Conservation (phyloP, 1,140 invertebrate genomes). For the Tenebrio molitor region DNA sequence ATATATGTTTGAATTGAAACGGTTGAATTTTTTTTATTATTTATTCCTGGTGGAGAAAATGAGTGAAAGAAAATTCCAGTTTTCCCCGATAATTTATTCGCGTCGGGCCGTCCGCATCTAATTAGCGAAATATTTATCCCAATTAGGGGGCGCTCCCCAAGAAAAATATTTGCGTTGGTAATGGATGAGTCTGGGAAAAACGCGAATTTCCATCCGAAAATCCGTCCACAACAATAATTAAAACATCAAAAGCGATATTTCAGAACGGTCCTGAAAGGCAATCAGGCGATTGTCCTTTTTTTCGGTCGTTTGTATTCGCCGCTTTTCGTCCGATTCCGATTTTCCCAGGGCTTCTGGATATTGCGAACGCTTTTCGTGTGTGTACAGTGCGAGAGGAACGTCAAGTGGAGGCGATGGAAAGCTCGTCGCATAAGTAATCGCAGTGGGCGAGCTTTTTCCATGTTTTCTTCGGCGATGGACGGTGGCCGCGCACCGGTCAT, state of each 20-base stretch:
- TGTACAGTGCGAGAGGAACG: constrained; percentile 33
- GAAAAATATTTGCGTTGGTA: too few relatives aligned
- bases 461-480: background rate
- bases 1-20: too few relatives aligned
- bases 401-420: constrained; percentile 32
- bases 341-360: constrained; percentile 45
- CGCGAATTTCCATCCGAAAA: too few relatives aligned
- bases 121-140: too few relatives aligned
- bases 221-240: too few relatives aligned
- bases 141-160: too few relatives aligned
- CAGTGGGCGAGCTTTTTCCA: constrained; percentile 34
- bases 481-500: background rate
- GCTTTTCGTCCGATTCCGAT: constrained; percentile 27
- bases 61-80: too few relatives aligned
- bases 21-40: too few relatives aligned
- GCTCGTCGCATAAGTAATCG: constrained; percentile 33
- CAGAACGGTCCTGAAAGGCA: constrained; percentile 33
- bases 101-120: too few relatives aligned
- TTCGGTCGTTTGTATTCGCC: constrained; percentile 25
- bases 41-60: too few relatives aligned
- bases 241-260: constrained; percentile 37
- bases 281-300: constrained; percentile 35
- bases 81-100: too few relatives aligned
- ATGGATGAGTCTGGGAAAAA: too few relatives aligned
- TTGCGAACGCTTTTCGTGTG: constrained; percentile 34